These are phyloP conservation scores for Cygnus atratus DNA, from an alignment of 2,113 vertebrate species.

Conservation along the genomic window DNA sequence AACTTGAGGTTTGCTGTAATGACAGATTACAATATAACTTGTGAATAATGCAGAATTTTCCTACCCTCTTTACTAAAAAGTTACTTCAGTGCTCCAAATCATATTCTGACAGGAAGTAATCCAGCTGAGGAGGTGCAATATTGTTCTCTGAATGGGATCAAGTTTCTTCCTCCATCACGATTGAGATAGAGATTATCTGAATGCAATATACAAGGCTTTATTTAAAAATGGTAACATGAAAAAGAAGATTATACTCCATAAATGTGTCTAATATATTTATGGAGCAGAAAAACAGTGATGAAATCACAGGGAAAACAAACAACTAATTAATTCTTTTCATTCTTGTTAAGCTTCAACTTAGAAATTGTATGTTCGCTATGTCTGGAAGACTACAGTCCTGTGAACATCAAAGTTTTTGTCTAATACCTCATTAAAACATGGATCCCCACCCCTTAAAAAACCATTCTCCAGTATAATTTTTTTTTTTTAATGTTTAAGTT, in stretches of 20 bases:
- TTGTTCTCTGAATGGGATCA: neutral
- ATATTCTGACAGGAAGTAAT: neutral
- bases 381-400: neutral
- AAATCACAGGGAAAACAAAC: neutral
- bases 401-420: neutral
- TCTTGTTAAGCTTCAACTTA: neutral
- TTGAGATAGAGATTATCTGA: neutral
- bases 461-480: neutral
- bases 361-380: neutral
- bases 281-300: neutral
- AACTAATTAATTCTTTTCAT: neutral
- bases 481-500: neutral
- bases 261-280: neutral
- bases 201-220: neutral
- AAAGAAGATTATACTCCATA: neutral
- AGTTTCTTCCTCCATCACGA: neutral
- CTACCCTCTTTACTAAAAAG: conserved; percentile 14
- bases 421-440: neutral
- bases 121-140: neutral
- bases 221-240: neutral
- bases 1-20: conserved; percentile 63
- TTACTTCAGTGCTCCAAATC: conserved; percentile 5
- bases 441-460: neutral
- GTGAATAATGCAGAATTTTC: neutral
- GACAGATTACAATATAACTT: conserved; percentile 44